phyloP scores from a whole-genome alignment of 2,888 invertebrate species.

The Caenorhabditis becei region DNA sequence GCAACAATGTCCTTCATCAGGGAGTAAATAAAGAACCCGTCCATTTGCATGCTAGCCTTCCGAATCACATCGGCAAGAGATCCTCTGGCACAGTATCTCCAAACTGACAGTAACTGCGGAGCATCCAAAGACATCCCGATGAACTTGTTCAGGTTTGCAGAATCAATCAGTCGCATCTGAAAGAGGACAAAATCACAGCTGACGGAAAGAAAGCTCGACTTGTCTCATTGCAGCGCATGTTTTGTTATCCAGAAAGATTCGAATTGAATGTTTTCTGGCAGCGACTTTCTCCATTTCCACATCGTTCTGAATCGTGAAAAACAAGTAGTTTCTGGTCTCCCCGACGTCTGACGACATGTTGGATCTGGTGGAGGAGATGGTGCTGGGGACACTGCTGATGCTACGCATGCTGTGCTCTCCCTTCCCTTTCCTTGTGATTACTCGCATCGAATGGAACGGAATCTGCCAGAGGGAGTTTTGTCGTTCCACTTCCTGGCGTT shows the following conservation, averaged over 20 bases:
- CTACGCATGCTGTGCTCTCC: slow-evolving; percentile 64
- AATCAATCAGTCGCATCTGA: slow-evolving; percentile 69
- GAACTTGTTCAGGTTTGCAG: slow-evolving; percentile 75
- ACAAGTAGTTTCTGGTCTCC: slow-evolving; percentile 48
- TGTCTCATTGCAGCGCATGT: slow-evolving; percentile 36
- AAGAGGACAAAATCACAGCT: too few species aligned
- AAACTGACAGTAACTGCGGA: slow-evolving; percentile 72
- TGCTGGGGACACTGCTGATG: slow-evolving; percentile 47
- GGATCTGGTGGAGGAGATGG: slow-evolving; percentile 33
- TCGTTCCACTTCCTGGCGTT: slow-evolving; percentile 65
- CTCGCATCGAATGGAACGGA: slow-evolving; percentile 59
- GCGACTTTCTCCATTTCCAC: slow-evolving; percentile 64
- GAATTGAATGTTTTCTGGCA: slow-evolving; percentile 63
- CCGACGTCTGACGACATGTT: slow-evolving; percentile 39
- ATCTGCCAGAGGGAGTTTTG: slow-evolving; percentile 70
- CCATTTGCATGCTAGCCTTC: slow-evolving; percentile 71
- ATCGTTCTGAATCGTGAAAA: slow-evolving; percentile 49
- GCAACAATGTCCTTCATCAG: slow-evolving; percentile 70
- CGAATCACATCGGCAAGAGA: slow-evolving; percentile 70
- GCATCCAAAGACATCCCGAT: slow-evolving; percentile 76
- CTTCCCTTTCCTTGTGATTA: slow-evolving; percentile 45
- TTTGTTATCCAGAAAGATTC: slow-evolving; percentile 32
- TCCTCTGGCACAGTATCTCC: slow-evolving; percentile 76
- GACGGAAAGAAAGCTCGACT: too few species aligned
- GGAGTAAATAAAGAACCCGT: slow-evolving; percentile 74